phyloP scores from a whole-genome alignment of 2,888 invertebrate species.

The Adelognathus sp. region DNA sequence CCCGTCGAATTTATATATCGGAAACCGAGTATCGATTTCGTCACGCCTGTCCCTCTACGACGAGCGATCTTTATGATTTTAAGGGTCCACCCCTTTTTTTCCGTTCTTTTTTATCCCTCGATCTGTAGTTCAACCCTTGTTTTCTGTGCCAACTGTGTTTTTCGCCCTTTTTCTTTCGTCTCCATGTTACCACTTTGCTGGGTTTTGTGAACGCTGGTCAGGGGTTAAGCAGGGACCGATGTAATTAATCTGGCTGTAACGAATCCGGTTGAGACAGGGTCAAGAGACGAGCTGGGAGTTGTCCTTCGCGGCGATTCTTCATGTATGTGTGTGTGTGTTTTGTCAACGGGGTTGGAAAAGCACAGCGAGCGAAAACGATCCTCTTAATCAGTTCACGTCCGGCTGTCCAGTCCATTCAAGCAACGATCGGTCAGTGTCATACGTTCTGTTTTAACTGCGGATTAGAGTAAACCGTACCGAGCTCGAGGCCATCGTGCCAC shows the following conservation, averaged over 20 bases:
- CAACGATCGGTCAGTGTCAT: slow-evolving; percentile 76
- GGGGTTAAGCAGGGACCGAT: slow-evolving; percentile 19
- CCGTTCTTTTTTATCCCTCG: slow-evolving; percentile 52
- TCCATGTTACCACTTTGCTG: background rate
- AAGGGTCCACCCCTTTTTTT: slow-evolving; percentile 63
- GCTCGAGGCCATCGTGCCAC: slow-evolving; percentile 31
- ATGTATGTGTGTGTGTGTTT: slow-evolving; percentile 16
- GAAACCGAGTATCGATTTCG: slow-evolving; percentile 79
- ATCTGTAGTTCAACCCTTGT: slow-evolving; percentile 20
- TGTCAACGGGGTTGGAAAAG: slow-evolving; percentile 59
- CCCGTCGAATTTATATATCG: slow-evolving; percentile 79
- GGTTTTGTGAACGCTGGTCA: slow-evolving; percentile 4
- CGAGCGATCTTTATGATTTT: slow-evolving; percentile 74
- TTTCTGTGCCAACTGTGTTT: background rate
- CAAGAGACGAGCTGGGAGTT: background rate
- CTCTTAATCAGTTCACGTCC: slow-evolving; percentile 72
- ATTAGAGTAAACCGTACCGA: slow-evolving; percentile 70
- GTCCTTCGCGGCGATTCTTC: background rate
- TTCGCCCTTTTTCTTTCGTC: background rate
- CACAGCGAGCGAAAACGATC: slow-evolving; percentile 54
- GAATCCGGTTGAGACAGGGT: slow-evolving; percentile 34
- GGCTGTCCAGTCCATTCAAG: slow-evolving; percentile 62
- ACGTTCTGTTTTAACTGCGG: slow-evolving; percentile 76
- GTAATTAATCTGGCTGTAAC: slow-evolving; percentile 61
- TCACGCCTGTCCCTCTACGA: slow-evolving; percentile 68